Evolutionary conservation across 1,140 invertebrate genomes (phyloP), one percentile per base, ranked within the genome.

Genomic region (Panagrolaimus sp.): DNA sequence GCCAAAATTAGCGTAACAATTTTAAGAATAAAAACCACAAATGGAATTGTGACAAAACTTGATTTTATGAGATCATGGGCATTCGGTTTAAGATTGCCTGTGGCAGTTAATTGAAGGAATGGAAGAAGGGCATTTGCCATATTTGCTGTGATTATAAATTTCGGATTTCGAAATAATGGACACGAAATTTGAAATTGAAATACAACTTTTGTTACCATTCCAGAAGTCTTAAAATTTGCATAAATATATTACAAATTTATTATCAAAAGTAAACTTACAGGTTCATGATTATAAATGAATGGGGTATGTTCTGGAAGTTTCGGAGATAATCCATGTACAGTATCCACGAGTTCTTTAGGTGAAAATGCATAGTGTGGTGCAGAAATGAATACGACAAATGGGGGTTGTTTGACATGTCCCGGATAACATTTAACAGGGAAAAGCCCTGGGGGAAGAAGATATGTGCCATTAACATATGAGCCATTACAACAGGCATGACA

Each of bases 341-440:
- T 48, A 43, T 58, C 55, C 12, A 43, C 14, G 17, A 69, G n/a
- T 63, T 69, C 52, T 14, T 26, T n/a, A 0, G 67, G 67, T 9
- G 67, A 69, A 63, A 63, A 69, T 8, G 55, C 67, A 43, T 63
- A 69, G 43, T 69, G 67, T 0, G 67, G 67, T 43, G 67, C 46
- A 1, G 67, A 69, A 43, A 62, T 28, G 17, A 69, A 21, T 9
- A 63, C 28, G 3, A 21, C 15, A 28, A 69, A 69, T 0, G 48
- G 52, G 12, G 67, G 46, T 15, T 12, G 28, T 32, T 46, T 38
- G 66, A 47, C 32, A 17, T 47, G 24, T 6, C 66, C 66, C 0
- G 73, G 73, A 66, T 74, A 74, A 26, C 73, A 74, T 26, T 64
- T 70, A 4, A 76, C 32, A 5, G 75, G 75, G 21, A 65, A 74